Percentiles rank a stretch among this genome's conserved stretches.
These are phyloP conservation scores for Hyposmocoma kahamanoa DNA, from an alignment of 1,140 invertebrate genomes.

Conservation along the genomic window DNA sequence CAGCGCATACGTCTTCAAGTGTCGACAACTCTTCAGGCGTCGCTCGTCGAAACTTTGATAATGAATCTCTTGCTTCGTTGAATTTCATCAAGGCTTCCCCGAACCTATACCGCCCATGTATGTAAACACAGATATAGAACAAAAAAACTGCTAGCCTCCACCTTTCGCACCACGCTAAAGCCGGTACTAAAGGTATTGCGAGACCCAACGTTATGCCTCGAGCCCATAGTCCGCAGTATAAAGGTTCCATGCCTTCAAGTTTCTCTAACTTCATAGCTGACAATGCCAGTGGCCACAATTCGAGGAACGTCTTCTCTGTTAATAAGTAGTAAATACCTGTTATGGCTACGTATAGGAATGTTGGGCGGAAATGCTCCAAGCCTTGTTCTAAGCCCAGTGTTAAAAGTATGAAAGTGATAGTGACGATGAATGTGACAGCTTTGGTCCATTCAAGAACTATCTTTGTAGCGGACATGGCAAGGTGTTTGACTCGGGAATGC, in stretches of 20 bases:
- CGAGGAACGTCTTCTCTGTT: slow-evolving; percentile 83
- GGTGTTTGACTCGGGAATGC: slow-evolving; percentile 82
- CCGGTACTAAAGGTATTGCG: slow-evolving; percentile 73
- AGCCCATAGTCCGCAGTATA: slow-evolving; percentile 79
- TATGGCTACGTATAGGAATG: slow-evolving; percentile 76
- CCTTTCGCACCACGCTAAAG: slow-evolving; percentile 72
- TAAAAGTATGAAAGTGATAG: slow-evolving; percentile 84
- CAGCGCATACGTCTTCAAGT: slow-evolving; percentile 84
- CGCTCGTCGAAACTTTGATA: slow-evolving; percentile 79
- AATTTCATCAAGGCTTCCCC: slow-evolving; percentile 73
- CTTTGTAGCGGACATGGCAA: slow-evolving; percentile 88
- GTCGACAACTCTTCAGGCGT: slow-evolving; percentile 77
- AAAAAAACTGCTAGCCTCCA: slow-evolving; percentile 76
- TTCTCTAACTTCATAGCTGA: slow-evolving; percentile 75
- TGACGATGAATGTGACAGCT: slow-evolving; percentile 86
- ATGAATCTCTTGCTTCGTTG: slow-evolving; percentile 74
- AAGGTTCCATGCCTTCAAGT: slow-evolving; percentile 79
- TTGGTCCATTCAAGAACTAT: slow-evolving; percentile 89
- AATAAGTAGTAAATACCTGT: slow-evolving; percentile 82
- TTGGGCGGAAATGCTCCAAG: slow-evolving; percentile 82
- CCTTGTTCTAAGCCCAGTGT: slow-evolving; percentile 85
- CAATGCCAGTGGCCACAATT: slow-evolving; percentile 76
- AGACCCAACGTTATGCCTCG: slow-evolving; percentile 73
- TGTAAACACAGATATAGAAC: slow-evolving; percentile 79
- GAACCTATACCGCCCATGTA: slow-evolving; percentile 78